Evolutionary conservation across 1,140 invertebrate genomes (phyloP).

Genomic region (Scylla paramamosain): DNA sequence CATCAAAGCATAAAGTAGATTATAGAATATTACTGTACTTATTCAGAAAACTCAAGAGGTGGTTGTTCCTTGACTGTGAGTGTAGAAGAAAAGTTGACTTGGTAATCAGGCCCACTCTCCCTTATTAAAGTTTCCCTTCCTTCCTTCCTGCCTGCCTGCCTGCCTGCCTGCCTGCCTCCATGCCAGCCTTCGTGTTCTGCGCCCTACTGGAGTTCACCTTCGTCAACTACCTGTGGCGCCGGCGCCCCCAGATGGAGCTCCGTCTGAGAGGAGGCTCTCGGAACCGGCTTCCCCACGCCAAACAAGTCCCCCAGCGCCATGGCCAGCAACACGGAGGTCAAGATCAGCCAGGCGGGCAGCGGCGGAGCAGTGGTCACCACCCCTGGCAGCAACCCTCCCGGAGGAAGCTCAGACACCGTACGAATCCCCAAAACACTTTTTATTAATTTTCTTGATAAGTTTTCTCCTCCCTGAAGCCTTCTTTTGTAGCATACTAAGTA

Average conservation of each 20-base stretch:
- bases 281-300: neutral
- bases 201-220: constrained; percentile 71
- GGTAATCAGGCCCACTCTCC: too few species aligned
- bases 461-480: too few species aligned
- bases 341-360: constrained; percentile 47
- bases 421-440: neutral
- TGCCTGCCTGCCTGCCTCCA: too few species aligned
- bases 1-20: too few species aligned
- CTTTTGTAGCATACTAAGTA: too few species aligned
- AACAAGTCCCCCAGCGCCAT: neutral
- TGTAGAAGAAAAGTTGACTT: too few species aligned
- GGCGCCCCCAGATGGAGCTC: constrained; percentile 60
- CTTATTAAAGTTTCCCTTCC: neutral
- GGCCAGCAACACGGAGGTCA: constrained; percentile 65
- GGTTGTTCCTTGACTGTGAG: too few species aligned
- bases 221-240: constrained; percentile 72
- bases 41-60: too few species aligned
- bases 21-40: too few species aligned
- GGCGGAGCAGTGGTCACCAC: constrained; percentile 57
- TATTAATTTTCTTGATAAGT: too few species aligned
- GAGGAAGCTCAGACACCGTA: constrained; percentile 32
- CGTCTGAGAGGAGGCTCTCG: constrained; percentile 47
- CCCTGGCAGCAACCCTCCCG: neutral
- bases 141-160: neutral
- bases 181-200: constrained; percentile 69